Percentiles rank a stretch among this genome's conserved stretches.
Evolutionary conservation across 2,888 invertebrate species (phyloP).

Genomic region (Campoplex nolae): DNA sequence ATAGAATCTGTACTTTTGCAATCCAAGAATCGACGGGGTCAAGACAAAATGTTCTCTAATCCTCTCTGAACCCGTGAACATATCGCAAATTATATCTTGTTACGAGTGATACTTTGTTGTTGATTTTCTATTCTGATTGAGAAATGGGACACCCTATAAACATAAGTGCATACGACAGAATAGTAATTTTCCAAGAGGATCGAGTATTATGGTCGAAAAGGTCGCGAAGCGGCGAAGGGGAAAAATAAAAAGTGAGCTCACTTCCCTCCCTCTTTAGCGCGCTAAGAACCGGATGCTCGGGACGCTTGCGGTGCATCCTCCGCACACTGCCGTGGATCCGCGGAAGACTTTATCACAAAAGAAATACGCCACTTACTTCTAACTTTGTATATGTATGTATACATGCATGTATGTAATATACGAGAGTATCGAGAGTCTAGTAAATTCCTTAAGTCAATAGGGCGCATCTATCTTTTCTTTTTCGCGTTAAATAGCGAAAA

Average conservation of each 20-base stretch:
- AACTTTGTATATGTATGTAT: background rate
- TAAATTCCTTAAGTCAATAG: conserved; percentile 9
- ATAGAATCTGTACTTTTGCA: too few relatives aligned
- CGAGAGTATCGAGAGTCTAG: background rate
- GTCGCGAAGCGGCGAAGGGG: conserved; percentile 32
- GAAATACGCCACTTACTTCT: conserved; percentile 44
- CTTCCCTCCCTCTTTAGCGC: conserved; percentile 3
- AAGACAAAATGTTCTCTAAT: too few relatives aligned
- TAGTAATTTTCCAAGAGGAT: conserved; percentile 63
- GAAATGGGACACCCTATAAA: background rate
- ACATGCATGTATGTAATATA: background rate
- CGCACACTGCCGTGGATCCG: conserved; percentile 48
- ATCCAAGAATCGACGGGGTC: too few relatives aligned
- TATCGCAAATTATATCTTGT: too few relatives aligned
- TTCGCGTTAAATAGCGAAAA: background rate
- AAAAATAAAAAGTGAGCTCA: conserved; percentile 20
- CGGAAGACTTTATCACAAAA: conserved; percentile 60
- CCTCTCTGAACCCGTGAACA: too few relatives aligned
- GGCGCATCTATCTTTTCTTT: background rate
- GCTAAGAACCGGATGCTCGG: conserved; percentile 62
- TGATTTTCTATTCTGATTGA: background rate
- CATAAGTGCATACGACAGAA: conserved; percentile 27
- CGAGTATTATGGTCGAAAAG: conserved; percentile 55
- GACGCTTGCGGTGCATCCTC: conserved; percentile 57
- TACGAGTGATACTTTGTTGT: too few relatives aligned